phyloP scores from a whole-genome alignment of 2,888 invertebrate species.

The Pachycephus smyrnensis region DNA sequence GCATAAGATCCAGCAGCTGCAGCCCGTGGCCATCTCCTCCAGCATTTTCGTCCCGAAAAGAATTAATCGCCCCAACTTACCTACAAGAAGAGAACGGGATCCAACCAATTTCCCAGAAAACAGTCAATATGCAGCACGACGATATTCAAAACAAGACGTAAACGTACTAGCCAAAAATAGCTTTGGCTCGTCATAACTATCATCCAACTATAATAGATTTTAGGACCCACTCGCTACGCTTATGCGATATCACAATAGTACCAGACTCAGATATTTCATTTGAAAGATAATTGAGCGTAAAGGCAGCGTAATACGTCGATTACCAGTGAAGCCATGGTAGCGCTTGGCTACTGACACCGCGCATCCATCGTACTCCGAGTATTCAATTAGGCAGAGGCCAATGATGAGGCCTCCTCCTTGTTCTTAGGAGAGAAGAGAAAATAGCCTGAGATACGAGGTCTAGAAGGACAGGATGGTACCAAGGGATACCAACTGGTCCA shows the following conservation, averaged over 20 bases:
- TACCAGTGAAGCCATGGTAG: slow-evolving; percentile 32
- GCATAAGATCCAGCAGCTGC: slow-evolving; percentile 63
- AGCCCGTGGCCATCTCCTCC: slow-evolving; percentile 27
- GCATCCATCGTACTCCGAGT: slow-evolving; percentile 57
- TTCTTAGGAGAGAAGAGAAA: neutral
- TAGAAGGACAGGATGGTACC: neutral
- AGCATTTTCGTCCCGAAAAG: neutral
- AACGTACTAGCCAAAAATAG: no score
- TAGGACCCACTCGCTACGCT: no score
- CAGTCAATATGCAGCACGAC: no score
- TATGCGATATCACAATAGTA: neutral
- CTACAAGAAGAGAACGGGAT: neutral
- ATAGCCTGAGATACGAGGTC: neutral
- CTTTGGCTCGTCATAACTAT: neutral
- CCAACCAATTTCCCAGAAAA: no score
- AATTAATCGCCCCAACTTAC: neutral
- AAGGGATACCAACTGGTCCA: neutral
- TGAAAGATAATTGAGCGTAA: slow-evolving; percentile 48
- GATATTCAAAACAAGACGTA: no score
- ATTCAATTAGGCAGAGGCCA: slow-evolving; percentile 51
- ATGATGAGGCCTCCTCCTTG: neutral
- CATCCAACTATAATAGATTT: neutral
- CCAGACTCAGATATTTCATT: neutral
- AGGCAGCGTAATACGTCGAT: slow-evolving; percentile 48
- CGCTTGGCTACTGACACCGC: slow-evolving; percentile 49